phyloP scores from a whole-genome alignment of 2,797 vertebrate genomes.

The Chaetodon trifasciatus region DNA sequence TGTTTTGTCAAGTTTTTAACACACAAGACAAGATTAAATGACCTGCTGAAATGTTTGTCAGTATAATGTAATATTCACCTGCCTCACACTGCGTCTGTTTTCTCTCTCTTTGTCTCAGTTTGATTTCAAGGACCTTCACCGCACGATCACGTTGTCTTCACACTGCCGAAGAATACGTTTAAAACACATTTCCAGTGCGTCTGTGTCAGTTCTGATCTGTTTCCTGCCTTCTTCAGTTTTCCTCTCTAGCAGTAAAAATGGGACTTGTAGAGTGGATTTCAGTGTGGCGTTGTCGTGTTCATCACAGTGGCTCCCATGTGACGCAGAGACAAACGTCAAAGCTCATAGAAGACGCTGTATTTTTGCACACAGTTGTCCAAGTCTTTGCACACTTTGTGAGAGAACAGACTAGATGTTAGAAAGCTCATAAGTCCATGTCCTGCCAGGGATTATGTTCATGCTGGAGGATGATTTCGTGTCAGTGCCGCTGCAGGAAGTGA shows the following conservation, averaged over 20 bases:
- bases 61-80: no score
- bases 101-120: slow-evolving; percentile 10
- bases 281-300: background rate
- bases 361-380: background rate
- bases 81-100: background rate
- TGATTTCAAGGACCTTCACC: slow-evolving; percentile 19
- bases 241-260: background rate
- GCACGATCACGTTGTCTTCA: slow-evolving; percentile 22
- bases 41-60: background rate
- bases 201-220: background rate
- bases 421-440: no score
- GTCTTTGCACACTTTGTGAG: no score
- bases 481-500: no score
- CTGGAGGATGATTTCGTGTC: no score
- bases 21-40: background rate
- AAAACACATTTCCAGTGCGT: slow-evolving; percentile 32
- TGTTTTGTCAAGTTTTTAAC: background rate
- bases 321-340: no score
- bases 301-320: background rate
- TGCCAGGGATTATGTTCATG: no score
- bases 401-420: no score
- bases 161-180: slow-evolving; percentile 8
- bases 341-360: no score
- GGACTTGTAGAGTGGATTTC: background rate
- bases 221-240: background rate